Evolutionary conservation across 2,888 invertebrate genomes (phyloP).

Genomic region (Nomada ferruginata): DNA sequence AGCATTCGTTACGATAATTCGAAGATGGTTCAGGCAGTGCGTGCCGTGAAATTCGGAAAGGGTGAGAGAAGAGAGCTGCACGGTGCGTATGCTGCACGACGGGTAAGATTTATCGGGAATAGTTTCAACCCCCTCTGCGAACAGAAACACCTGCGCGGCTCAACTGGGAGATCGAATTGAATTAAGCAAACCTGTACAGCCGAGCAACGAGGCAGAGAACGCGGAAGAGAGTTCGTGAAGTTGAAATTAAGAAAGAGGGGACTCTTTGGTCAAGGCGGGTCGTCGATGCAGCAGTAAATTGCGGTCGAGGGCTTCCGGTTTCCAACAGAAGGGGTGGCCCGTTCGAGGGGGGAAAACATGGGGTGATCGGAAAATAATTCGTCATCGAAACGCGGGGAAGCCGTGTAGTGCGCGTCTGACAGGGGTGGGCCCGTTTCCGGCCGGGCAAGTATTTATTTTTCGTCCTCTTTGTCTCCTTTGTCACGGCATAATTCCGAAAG

Average conservation of each 20-base stretch:
- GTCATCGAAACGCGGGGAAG: neutral
- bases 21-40: too few species aligned
- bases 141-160: too few species aligned
- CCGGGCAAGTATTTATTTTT: conserved; percentile 55
- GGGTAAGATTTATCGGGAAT: too few species aligned
- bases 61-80: too few species aligned
- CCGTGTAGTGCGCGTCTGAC: neutral
- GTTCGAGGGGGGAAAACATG: neutral
- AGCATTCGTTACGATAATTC: too few species aligned
- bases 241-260: neutral
- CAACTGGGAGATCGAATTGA: too few species aligned
- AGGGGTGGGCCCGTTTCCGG: conserved; percentile 19
- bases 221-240: neutral
- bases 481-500: conserved; percentile 31
- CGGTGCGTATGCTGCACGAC: too few species aligned
- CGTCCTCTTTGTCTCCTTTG: conserved; percentile 43
- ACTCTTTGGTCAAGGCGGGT: neutral
- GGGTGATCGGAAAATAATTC: conserved; percentile 10
- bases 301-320: neutral
- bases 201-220: too few species aligned
- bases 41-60: too few species aligned
- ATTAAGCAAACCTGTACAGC: too few species aligned
- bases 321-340: neutral
- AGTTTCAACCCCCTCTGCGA: too few species aligned
- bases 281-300: neutral